Percentiles rank a stretch among this genome's conserved stretches.
Evolutionary conservation across 1,140 invertebrate genomes (phyloP).

Genomic region (Anastrepha ludens): DNA sequence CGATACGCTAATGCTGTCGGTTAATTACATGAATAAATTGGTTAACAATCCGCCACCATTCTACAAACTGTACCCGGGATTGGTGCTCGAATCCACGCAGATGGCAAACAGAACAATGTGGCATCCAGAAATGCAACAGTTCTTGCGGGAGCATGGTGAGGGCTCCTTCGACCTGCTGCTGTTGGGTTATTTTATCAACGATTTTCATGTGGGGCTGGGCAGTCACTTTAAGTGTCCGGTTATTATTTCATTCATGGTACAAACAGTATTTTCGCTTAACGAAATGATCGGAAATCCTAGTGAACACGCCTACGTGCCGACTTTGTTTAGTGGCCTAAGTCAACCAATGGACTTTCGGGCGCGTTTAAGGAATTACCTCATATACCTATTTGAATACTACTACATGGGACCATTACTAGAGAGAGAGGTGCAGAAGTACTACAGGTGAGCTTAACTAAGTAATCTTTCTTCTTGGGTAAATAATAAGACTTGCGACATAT

Average conservation of each 20-base stretch:
- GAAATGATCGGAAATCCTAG: conserved; percentile 57
- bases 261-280: conserved; percentile 47
- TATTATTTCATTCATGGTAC: conserved; percentile 53
- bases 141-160: conserved; percentile 19
- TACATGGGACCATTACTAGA: not conserved
- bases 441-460: not conserved
- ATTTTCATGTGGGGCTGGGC: conserved; percentile 58
- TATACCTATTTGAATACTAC: not conserved
- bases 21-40: conserved; percentile 13
- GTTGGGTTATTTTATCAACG: conserved; percentile 58
- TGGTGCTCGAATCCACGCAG: not conserved
- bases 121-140: conserved; percentile 47
- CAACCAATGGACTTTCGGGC: conserved; percentile 52
- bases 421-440: not conserved
- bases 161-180: conserved; percentile 59
- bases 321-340: conserved; percentile 12
- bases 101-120: conserved; percentile 43
- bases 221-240: conserved; percentile 59
- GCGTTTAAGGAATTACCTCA: conserved; percentile 31
- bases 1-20: not conserved
- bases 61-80: not conserved
- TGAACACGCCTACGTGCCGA: conserved; percentile 57
- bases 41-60: conserved; percentile 47
- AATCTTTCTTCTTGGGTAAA: not conserved
- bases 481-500: not conserved